Evolutionary conservation across 2,113 vertebrate species (phyloP).

Genomic region (Sebastes schlegelii): DNA sequence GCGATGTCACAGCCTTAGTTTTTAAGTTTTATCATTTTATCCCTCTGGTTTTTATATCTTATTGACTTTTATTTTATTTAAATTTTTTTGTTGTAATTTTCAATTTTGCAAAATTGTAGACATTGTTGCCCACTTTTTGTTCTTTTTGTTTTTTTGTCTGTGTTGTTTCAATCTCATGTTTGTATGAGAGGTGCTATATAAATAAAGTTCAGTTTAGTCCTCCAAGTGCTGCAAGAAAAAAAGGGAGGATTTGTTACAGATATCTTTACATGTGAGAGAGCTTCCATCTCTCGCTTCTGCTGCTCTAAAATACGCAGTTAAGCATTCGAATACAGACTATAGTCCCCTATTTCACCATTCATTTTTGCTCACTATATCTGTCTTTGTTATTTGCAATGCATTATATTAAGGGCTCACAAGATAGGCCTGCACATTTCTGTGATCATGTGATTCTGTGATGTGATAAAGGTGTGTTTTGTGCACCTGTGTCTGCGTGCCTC

Average conservation of each 20-base stretch:
- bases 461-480: background rate
- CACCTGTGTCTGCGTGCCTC: background rate
- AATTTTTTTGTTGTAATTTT: no score
- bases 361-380: background rate
- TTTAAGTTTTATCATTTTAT: no score
- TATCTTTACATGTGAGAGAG: background rate
- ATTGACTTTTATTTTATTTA: no score
- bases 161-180: no score
- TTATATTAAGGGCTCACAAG: background rate
- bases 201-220: no score
- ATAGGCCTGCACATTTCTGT: background rate
- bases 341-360: background rate
- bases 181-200: no score
- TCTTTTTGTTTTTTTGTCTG: no score
- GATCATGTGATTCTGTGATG: background rate
- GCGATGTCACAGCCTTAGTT: no score
- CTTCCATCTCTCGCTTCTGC: background rate
- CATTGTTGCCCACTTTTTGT: no score
- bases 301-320: background rate
- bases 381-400: background rate
- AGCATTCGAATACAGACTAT: background rate
- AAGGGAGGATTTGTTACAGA: background rate
- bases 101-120: no score
- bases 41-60: no score
- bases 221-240: background rate